Conservation (phyloP, 2,797 vertebrate genomes). For the Notolabrus celidotus region DNA sequence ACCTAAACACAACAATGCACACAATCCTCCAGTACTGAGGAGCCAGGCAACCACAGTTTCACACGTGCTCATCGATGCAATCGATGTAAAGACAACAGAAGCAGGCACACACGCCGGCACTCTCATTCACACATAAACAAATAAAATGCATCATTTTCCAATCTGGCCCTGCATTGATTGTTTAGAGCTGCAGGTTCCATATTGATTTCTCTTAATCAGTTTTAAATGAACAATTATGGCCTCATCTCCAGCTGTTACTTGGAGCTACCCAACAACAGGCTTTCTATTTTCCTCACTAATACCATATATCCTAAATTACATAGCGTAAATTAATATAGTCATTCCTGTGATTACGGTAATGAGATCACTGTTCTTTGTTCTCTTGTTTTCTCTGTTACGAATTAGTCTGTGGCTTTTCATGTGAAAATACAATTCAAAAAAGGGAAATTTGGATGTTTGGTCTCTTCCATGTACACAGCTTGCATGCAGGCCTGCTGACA, state of each 20-base stretch:
- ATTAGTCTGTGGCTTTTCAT: background rate
- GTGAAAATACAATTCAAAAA: background rate
- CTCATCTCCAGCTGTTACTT: conserved; percentile 53
- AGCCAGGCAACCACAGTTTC: conserved; percentile 13
- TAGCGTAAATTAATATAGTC: background rate
- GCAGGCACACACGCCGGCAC: background rate
- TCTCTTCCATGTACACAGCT: background rate
- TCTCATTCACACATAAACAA: conserved; percentile 41
- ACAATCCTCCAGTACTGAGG: conserved; percentile 1
- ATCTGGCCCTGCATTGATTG: conserved; percentile 54
- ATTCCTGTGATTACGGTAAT: background rate
- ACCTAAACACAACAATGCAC: too few species aligned
- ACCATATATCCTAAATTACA: conserved; percentile 1
- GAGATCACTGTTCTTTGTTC: background rate
- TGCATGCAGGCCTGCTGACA: too few species aligned
- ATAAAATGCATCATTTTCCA: conserved; percentile 26
- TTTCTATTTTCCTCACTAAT: conserved; percentile 31
- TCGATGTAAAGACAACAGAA: conserved; percentile 17
- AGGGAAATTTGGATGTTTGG: background rate
- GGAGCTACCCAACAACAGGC: conserved; percentile 49
- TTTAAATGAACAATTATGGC: conserved; percentile 82
- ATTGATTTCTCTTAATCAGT: conserved; percentile 79
- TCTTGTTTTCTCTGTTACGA: conserved; percentile 6
- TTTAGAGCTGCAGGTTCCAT: conserved; percentile 58
- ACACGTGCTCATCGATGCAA: conserved; percentile 17